phyloP scores from a whole-genome alignment of 2,888 invertebrate genomes.

The Trichopria drosophilae region DNA sequence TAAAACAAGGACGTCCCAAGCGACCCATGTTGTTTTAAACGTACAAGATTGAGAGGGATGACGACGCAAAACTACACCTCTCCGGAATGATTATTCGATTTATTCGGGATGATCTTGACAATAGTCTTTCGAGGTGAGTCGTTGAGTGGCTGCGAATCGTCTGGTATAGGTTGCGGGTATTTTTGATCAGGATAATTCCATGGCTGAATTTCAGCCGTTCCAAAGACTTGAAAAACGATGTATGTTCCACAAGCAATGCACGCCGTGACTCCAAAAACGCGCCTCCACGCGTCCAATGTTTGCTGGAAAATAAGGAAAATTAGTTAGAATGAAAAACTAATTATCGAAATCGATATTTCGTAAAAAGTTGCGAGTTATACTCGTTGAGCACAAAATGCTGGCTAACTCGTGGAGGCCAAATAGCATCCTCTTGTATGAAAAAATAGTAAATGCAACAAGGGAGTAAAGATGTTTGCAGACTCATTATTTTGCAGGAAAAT shows the following conservation, averaged over 20 bases:
- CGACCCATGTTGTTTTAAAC: too few species aligned
- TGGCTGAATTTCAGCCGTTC: conserved; percentile 66
- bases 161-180: conserved; percentile 46
- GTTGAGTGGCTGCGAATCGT: conserved; percentile 53
- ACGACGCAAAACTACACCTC: conserved; percentile 27
- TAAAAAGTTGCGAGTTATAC: too few species aligned
- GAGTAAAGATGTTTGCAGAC: too few species aligned
- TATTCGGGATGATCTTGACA: conserved; percentile 20
- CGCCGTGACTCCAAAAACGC: conserved; percentile 68
- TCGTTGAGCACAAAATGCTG: too few species aligned
- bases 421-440: too few species aligned
- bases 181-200: conserved; percentile 61
- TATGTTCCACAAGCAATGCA: conserved; percentile 67
- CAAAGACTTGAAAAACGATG: conserved; percentile 68
- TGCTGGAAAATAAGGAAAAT: conserved; percentile 45
- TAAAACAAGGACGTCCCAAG: too few species aligned
- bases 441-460: too few species aligned
- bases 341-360: too few species aligned
- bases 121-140: conserved; percentile 41
- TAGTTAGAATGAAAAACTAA: too few species aligned
- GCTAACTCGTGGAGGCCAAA: too few species aligned
- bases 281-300: conserved; percentile 65
- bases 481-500: too few species aligned
- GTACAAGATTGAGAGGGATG: too few species aligned
- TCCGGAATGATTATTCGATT: conserved; percentile 25